phyloP scores from a whole-genome alignment of 2,888 invertebrate genomes.

The Drosophila kuntzei region DNA sequence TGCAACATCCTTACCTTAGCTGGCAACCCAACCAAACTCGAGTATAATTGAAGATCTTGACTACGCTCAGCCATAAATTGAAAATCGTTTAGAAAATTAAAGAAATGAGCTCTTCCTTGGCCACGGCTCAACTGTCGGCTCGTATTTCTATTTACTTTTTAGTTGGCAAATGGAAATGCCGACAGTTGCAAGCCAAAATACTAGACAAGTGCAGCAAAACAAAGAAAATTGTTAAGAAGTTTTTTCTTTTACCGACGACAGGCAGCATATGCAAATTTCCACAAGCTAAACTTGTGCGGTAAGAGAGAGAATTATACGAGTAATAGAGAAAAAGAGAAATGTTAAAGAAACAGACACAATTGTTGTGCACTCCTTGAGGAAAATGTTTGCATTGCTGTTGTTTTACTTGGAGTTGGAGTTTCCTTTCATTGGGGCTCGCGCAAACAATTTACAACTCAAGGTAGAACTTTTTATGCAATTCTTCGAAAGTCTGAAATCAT shows the following conservation, averaged over 20 bases:
- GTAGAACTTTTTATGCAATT: conserved; percentile 44
- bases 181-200: conserved; percentile 54
- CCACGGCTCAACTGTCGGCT: conserved; percentile 44
- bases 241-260: conserved; percentile 47
- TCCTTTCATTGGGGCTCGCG: conserved; percentile 37
- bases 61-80: conserved; percentile 58
- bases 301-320: conserved; percentile 36
- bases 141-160: conserved; percentile 60
- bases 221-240: conserved; percentile 54
- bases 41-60: conserved; percentile 63
- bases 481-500: conserved; percentile 33
- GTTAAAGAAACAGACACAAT: conserved; percentile 45
- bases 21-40: conserved; percentile 21
- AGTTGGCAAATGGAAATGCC: conserved; percentile 54
- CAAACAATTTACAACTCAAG: conserved; percentile 53
- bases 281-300: conserved; percentile 34
- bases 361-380: conserved; percentile 50
- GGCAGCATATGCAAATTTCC: conserved; percentile 76
- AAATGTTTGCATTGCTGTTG: conserved; percentile 43
- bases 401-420: conserved; percentile 20
- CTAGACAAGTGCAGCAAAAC: conserved; percentile 59
- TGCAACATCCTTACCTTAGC: conserved; percentile 38
- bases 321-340: conserved; percentile 23
- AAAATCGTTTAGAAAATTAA: conserved; percentile 71
- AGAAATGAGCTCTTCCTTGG: conserved; percentile 47